These are phyloP conservation scores for Acanthosoma haemorrhoidale DNA, from an alignment of 2,888 invertebrate genomes.

Conservation along the genomic window DNA sequence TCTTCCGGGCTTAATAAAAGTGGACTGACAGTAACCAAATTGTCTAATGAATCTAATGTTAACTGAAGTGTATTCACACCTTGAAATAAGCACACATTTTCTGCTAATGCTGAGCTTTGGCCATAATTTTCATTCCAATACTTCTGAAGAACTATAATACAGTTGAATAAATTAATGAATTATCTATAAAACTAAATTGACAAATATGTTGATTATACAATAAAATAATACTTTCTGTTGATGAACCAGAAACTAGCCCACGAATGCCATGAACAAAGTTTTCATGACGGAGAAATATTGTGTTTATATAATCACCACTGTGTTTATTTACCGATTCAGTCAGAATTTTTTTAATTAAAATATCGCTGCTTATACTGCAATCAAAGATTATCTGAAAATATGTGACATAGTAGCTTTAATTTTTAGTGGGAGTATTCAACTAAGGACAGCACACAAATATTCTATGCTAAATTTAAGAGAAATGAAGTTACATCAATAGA, in stretches of 20 bases:
- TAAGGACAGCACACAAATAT: no score
- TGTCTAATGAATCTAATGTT: constrained; percentile 52
- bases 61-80: constrained; percentile 47
- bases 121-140: constrained; percentile 56
- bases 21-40: constrained; percentile 58
- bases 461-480: background rate
- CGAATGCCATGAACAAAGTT: constrained; percentile 65
- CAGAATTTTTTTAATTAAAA: constrained; percentile 50
- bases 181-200: background rate
- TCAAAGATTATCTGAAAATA: constrained; percentile 57
- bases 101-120: constrained; percentile 56
- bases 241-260: constrained; percentile 48
- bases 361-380: constrained; percentile 60
- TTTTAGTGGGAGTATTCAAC: no score
- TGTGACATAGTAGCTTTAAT: background rate
- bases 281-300: constrained; percentile 63
- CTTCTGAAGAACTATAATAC: background rate
- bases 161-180: no score
- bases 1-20: constrained; percentile 68
- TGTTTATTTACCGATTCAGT: constrained; percentile 62
- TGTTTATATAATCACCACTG: constrained; percentile 59
- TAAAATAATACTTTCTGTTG: background rate
- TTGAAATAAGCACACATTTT: constrained; percentile 42
- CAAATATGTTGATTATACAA: background rate
- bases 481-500: background rate